A percentile compares a stretch with the other conserved stretches of the same genome.
Conservation (phyloP, 1,140 invertebrate species). For the Drosophila carrolli region DNA sequence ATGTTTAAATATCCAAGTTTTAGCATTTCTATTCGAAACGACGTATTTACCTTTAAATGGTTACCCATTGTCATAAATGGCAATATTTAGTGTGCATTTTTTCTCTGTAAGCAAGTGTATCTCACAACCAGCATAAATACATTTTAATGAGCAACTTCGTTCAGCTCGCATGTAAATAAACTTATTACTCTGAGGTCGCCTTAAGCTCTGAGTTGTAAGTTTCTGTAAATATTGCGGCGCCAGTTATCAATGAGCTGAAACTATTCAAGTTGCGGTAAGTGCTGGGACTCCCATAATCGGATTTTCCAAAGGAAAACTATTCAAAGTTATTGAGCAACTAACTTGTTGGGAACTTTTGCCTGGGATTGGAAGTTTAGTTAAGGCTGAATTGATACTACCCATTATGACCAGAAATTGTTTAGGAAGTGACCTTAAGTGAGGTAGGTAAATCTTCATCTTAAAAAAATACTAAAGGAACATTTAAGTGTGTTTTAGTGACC, state of each 20-base stretch:
- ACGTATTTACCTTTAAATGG: too few species aligned
- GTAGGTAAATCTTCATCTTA: neutral
- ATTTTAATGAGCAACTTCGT: slow-evolving; percentile 51
- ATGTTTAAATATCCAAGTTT: too few species aligned
- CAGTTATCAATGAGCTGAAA: slow-evolving; percentile 44
- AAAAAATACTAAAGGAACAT: too few species aligned
- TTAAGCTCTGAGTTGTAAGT: slow-evolving; percentile 42
- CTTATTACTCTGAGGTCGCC: slow-evolving; percentile 38
- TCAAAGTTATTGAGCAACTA: slow-evolving; percentile 45
- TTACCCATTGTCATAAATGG: too few species aligned
- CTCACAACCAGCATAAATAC: slow-evolving; percentile 53
- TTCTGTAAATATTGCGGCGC: slow-evolving; percentile 56
- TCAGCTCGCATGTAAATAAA: slow-evolving; percentile 50
- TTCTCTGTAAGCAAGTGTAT: slow-evolving; percentile 9
- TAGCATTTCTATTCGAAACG: too few species aligned
- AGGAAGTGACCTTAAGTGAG: neutral
- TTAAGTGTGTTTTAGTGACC: too few species aligned
- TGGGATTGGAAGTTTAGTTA: slow-evolving; percentile 34
- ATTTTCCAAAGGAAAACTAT: slow-evolving; percentile 34
- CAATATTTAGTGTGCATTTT: neutral
- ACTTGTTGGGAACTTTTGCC: slow-evolving; percentile 26
- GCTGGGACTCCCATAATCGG: slow-evolving; percentile 36
- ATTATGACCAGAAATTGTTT: slow-evolving; percentile 3
- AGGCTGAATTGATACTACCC: slow-evolving; percentile 22
- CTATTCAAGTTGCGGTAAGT: slow-evolving; percentile 40